These are phyloP conservation scores for Anolis sagrei DNA, from an alignment of 2,113 vertebrate species.

Conservation along the genomic window DNA sequence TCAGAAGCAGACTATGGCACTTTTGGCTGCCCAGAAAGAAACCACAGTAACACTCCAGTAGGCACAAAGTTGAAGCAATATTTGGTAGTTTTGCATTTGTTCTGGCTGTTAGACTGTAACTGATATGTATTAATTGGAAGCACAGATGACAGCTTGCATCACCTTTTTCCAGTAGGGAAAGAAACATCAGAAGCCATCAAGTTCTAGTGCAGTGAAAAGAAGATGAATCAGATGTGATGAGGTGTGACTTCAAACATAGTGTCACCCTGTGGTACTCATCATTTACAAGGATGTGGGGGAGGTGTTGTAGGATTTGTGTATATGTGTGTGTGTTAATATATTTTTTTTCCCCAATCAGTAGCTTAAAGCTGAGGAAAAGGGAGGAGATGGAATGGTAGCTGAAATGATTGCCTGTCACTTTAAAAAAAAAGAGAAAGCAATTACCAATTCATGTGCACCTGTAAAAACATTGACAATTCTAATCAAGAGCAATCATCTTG, in stretches of 20 bases:
- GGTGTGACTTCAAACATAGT: constrained; percentile 72
- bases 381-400: constrained; percentile 13
- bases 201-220: constrained; percentile 58
- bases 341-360: constrained; percentile 63
- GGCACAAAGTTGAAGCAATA: constrained; percentile 68
- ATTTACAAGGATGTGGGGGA: constrained; percentile 62
- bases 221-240: constrained; percentile 70
- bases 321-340: constrained; percentile 61
- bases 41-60: constrained; percentile 78
- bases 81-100: constrained; percentile 73
- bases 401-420: constrained; percentile 52
- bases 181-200: constrained; percentile 67
- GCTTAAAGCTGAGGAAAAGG: constrained; percentile 46
- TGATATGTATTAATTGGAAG: constrained; percentile 80
- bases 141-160: constrained; percentile 73
- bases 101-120: constrained; percentile 73
- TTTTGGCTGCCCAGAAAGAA: constrained; percentile 62
- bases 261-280: constrained; percentile 66
- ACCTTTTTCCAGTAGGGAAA: constrained; percentile 55
- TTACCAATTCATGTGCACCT: constrained; percentile 66
- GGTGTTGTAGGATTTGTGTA: constrained; percentile 51
- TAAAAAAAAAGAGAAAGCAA: constrained; percentile 70
- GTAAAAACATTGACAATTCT: constrained; percentile 67
- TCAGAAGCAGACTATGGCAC: constrained; percentile 57
- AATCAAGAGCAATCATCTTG: constrained; percentile 67